Evolutionary conservation across 2,797 vertebrate species (phyloP).

Genomic region (Gallinago nigripennis): DNA sequence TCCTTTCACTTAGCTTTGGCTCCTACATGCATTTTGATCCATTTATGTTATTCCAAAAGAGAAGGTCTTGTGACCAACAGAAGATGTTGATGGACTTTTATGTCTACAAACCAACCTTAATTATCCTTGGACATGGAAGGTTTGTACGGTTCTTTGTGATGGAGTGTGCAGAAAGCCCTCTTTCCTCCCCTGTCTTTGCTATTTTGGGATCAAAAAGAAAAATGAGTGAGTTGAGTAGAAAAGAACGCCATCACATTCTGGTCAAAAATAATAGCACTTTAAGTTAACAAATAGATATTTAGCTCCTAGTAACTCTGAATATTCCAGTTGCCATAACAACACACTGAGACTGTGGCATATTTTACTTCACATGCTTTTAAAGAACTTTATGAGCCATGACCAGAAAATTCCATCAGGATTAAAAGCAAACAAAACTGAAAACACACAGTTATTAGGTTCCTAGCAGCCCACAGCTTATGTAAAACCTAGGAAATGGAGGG

Average conservation of each 20-base stretch:
- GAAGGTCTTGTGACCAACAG: neutral
- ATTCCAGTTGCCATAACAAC: conserved; percentile 44
- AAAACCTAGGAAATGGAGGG: neutral
- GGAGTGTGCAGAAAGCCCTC: neutral
- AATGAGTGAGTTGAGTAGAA: neutral
- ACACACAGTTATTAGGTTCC: neutral
- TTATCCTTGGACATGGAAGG: neutral
- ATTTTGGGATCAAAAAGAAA: neutral
- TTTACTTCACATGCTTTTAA: conserved; percentile 12
- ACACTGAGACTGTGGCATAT: neutral
- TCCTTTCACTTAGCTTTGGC: neutral
- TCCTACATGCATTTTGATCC: neutral
- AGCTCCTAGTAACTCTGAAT: conserved; percentile 9
- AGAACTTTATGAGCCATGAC: conserved; percentile 22
- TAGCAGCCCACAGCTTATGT: neutral
- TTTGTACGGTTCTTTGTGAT: neutral
- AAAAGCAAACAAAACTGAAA: conserved; percentile 15
- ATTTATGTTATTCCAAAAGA: neutral
- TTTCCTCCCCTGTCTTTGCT: neutral
- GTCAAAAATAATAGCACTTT: neutral
- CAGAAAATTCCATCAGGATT: conserved; percentile 24
- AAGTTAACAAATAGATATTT: neutral
- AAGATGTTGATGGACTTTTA: neutral
- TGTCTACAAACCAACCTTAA: neutral
- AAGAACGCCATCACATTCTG: neutral